Base-by-base conservation (phyloP, 2,888 invertebrate species). In the Heliconius ismenius region DNA sequence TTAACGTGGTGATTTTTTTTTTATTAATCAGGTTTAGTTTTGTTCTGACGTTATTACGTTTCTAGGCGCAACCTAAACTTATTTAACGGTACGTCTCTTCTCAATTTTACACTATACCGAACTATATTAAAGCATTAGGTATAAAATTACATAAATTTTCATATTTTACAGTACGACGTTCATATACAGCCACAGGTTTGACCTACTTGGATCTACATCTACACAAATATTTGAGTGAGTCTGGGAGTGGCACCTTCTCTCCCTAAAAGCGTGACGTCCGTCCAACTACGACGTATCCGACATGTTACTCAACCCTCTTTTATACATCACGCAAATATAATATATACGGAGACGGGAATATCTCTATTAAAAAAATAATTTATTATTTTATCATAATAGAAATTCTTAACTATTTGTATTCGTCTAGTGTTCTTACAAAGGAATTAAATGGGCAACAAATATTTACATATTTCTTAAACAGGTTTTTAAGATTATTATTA, bases 221-320 rank as follows among this genome's bases (percentile, higher is more conserved):
- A 84, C 85, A 89, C 88, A 86, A 89, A 90, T 90, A 89, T 90
- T 90, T 89, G 84, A 88, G 86, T 86, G 83, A 85, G 85, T 80
- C 84, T 86, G 89, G 91, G 90, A 90, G 90, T 89, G 90, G 89
- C 90, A 85, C 86, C 84, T 86, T 84, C 83, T 85, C 85, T 84
- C 86, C 86, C 87, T 87, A 86, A 86, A 85, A 86, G 83, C 84
- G 82, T 81, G 83, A 80, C 83, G 79, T 81, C 78, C 79, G 74
- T 80, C 76, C 78, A 78, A 76, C 79, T 74, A 77, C 79, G 73
- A 75, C 76, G 74, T 63, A 67, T 77, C 76, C 69, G 75, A 75
- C 74, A 58, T 74, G 67, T 78, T 77, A 77, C 76, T 76, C 70
- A 76, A 73, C 74, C 76, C 76, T 69, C 63, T 49, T 43, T 60